Percentiles rank a stretch among this genome's conserved stretches.
phyloP scores from a whole-genome alignment of 2,113 vertebrate genomes.

The Rattus norvegicus region GRCr8 NC_086027.1:32138001-32138500 shows the following conservation, averaged over 20 bases:
- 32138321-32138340: background rate
- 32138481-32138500: background rate
- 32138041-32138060: background rate
- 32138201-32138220: background rate
- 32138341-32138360: slow-evolving; percentile 15
- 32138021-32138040: background rate
- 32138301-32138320: background rate
- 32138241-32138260: background rate
- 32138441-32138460: slow-evolving; percentile 3
- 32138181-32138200: background rate
- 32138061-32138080: too few species aligned
- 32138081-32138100: background rate
- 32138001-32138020: background rate
- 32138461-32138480: background rate
- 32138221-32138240: background rate
- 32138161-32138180: background rate
- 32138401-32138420: background rate
- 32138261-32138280: background rate
- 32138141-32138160: background rate
- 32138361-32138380: background rate
- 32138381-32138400: background rate
- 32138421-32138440: background rate
- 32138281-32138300: background rate
- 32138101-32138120: background rate
- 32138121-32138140: background rate